These are phyloP conservation scores for Eucriotettix oculatus DNA, from an alignment of 2,888 invertebrate species.

Conservation along the genomic window DNA sequence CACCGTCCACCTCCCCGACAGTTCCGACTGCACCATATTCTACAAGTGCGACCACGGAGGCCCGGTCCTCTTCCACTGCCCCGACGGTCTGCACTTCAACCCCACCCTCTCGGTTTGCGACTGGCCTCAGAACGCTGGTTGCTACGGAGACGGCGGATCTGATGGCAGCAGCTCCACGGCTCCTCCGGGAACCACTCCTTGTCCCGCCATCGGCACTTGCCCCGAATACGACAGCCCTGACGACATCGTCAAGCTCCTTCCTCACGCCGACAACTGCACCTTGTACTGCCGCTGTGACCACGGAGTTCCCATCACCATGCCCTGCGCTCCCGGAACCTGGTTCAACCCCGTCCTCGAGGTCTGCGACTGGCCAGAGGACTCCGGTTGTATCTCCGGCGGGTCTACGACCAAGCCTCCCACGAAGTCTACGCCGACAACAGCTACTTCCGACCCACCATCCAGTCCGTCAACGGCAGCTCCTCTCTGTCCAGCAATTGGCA, in stretches of 20 bases:
- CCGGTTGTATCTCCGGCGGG: not conserved
- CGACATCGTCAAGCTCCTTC: not conserved
- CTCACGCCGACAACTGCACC: not conserved
- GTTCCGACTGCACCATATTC: not conserved
- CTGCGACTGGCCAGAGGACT: not conserved
- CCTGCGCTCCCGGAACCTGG: not conserved
- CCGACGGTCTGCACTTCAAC: not conserved
- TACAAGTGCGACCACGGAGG: not conserved
- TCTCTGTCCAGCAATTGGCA: not conserved
- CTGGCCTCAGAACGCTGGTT: not conserved
- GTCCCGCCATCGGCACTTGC: too few relatives aligned
- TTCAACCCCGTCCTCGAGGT: not conserved
- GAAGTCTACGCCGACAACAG: too few relatives aligned
- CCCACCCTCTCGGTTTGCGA: not conserved
- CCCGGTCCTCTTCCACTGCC: not conserved
- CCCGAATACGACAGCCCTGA: too few relatives aligned
- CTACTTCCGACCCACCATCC: too few relatives aligned
- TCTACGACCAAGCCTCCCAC: too few relatives aligned
- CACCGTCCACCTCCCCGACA: not conserved
- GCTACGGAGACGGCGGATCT: not conserved
- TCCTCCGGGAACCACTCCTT: too few relatives aligned
- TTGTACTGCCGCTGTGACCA: not conserved
- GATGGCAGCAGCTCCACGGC: too few relatives aligned
- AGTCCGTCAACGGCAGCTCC: too few relatives aligned
- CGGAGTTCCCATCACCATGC: not conserved